Evolutionary conservation across 1,140 invertebrate species (phyloP), one percentile per base, ranked within the genome.

Genomic region (Sweltsa coloradensis): DNA sequence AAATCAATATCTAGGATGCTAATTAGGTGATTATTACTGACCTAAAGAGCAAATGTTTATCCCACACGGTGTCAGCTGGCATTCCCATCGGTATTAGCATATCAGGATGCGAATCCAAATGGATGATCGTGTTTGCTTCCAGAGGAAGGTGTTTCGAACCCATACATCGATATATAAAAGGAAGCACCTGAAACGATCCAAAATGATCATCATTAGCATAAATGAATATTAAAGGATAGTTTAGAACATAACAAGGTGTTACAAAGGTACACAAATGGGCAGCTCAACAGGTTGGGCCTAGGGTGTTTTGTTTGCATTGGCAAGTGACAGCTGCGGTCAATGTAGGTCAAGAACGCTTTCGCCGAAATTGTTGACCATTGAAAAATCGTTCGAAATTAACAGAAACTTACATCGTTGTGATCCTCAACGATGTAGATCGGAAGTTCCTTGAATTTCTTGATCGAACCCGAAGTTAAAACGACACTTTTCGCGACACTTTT

Each of bases 81-180:
- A 89, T 74, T 47, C 75, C 68, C 53, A 76, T 73, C n/a, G 89
- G 83, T 53, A 93, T 74, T 4, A 90, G 70, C 69, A 94, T 75
- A 58, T 94, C 90, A 3, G 90, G 89, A 70, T 94, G 90, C 0
- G 89, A 88, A 64, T 95, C 91, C 41, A 94, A 78, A 64, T 95
- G 91, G 34, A 94, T 65, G 25, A 95, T 67, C 2, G 76, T 74
- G 47, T 82, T 80, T 26, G 76, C 76, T 60, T 78, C 69, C 22
- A 91, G 66, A 0, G 86, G 85, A 41, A 95, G 67, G 62, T 84
- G 78, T 57, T 85, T 88, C 0, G 83, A 81, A 31, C 85, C 89
- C 48, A 94, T 79, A 49, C 77, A 78, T 5, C 84, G 73, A 59
- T 93, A 89, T 47, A 94, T 85, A 60, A 77, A 79, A 42, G 77